A percentile compares a stretch with the other conserved stretches of the same genome.
Conservation (phyloP, 2,888 invertebrate genomes). For the Ommatoiulus sabulosus region DNA sequence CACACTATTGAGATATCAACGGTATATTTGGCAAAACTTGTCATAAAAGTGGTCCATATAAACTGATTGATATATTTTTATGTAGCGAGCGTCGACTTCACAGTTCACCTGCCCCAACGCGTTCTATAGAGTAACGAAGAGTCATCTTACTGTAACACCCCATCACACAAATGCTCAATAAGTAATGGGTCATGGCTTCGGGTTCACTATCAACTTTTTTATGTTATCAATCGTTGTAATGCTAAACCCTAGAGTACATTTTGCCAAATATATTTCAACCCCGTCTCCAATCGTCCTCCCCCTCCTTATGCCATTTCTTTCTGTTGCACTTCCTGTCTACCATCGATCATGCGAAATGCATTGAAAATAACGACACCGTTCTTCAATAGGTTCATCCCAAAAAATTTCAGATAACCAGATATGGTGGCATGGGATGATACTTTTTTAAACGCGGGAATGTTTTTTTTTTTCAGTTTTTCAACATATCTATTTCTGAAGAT, state of each 20-base stretch:
- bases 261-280: conserved; percentile 26
- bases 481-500: neutral
- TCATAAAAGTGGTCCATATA: conserved; percentile 18
- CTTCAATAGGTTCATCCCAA: conserved; percentile 47
- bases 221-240: conserved; percentile 41
- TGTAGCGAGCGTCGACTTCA: neutral
- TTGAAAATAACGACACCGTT: conserved; percentile 51
- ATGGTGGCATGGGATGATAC: conserved; percentile 48
- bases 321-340: conserved; percentile 43
- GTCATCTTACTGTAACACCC: conserved; percentile 32
- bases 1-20: conserved; percentile 28
- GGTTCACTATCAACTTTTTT: conserved; percentile 20
- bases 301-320: neutral
- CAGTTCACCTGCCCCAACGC: conserved; percentile 42
- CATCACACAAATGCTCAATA: conserved; percentile 50
- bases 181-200: conserved; percentile 51
- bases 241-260: conserved; percentile 41
- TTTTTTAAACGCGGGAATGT: conserved; percentile 25
- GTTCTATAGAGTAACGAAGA: neutral
- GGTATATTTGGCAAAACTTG: conserved; percentile 35
- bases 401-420: conserved; percentile 50
- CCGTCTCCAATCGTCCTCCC: neutral
- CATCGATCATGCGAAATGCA: conserved; percentile 48
- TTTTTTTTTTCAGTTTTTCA: neutral
- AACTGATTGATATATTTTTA: conserved; percentile 46